Evolutionary conservation across 2,888 invertebrate species (phyloP), one percentile per base, ranked within the genome.

Genomic region (Perizoma affinitatum): DNA sequence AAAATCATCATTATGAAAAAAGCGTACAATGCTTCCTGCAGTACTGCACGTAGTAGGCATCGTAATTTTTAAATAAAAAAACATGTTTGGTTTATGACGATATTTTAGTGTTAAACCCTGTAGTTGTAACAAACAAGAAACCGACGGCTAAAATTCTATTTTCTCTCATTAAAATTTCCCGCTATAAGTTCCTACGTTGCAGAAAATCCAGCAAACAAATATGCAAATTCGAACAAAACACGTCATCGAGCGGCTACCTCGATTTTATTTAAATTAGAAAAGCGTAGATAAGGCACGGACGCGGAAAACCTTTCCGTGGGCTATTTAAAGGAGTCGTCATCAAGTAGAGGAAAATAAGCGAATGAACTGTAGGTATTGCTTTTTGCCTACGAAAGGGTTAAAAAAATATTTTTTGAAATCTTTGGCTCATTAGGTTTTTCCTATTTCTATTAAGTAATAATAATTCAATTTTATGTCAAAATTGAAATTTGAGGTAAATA

Each of bases 331-430:
- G 74, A 80, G 76, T 75, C 75, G 74, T 84, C 84, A 79, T 84
- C 84, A 83, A 71, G 72, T 73, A 70, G 72, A 82, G 76, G 83
- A 86, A 80, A 87, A 87, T 86, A 87, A 87, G 85, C 81, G 87
- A 87, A 88, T 85, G 83, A 83, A 83, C 77, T 79, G 76, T 84
- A 85, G 72, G 71, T 70, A 72, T 77, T 80, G 42, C 52, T 40
- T n/a, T n/a, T n/a, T n/a, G n/a, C n/a, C n/a, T n/a, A n/a, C n/a
- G 46, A 34, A 51, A 33, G 10, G 40, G 8, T 41, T 47, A 11
- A 6, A 11, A 41, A 47, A 38, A 38, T 38, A 38, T 38, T 38
- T 38, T 38, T 38, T 38, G 22, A 22, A 22, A 22, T 22, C 22
- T 22, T n/a, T n/a, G n/a, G n/a, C n/a, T n/a, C n/a, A n/a, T n/a